Base-by-base conservation (phyloP, 2,113 vertebrate genomes). In the Crotalus viridis region DNA sequence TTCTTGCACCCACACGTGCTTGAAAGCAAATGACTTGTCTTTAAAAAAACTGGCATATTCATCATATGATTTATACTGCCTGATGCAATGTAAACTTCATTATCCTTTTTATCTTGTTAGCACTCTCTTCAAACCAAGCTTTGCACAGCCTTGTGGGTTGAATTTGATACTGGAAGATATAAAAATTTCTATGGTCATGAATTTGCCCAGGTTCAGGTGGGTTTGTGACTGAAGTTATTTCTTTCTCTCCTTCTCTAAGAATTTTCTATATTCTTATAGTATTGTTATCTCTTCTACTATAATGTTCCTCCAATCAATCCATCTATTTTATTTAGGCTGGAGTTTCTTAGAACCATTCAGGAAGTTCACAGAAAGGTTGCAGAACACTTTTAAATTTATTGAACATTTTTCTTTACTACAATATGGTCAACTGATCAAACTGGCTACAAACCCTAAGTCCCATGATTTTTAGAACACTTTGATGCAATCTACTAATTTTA, bases 71-170 rank as follows among this genome's bases (percentile, higher is more conserved):
- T 87, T 61, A 54, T 89, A 26, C 48, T 51, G 10, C n/a, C 28
- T 43, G 22, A 19, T 57, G 43, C 85, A 56, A 89, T 22, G 8
- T 46, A 59, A 59, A 48, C 1, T 54, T 59, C 17, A 33, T 17
- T 59, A 4, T 64, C 48, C 4, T 39, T 15, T 56, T 90, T 87
- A 12, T 90, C 48, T 8, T 90, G 1, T 17, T 57, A 93, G 89
- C 8, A 43, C 0, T 90, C 17, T 48, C 54, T 48, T 64, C 81
- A 3, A 5, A 43, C 22, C 46, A 87, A 43, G 21, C 43, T 90
- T 61, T 55, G 56, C 56, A 93, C 92, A 90, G 92, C 74, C 8
- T 33, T 90, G 22, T 93, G 92, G 92, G 51, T 93, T 10, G 86
- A 46, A 1, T 93, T 93, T 90, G 56, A 93, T 26, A 87, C 74